Conservation (phyloP, 2,113 vertebrate genomes). For the Menura novaehollandiae region DNA sequence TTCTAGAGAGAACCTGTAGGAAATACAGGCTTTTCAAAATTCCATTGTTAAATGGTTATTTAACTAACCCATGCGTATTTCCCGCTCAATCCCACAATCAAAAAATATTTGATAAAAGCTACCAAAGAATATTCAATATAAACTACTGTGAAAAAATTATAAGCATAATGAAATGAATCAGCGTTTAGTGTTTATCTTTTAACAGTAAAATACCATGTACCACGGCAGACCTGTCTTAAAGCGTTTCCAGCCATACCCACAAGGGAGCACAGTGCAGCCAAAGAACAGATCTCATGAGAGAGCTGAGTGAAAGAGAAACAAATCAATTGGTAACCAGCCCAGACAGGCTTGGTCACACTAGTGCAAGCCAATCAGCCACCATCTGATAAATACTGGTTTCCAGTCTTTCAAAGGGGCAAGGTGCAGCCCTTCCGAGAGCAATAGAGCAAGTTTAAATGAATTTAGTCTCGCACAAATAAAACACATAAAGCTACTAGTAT, state of each 20-base stretch:
- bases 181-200: background rate
- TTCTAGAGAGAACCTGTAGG: background rate
- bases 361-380: slow-evolving; percentile 54
- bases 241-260: slow-evolving; percentile 64
- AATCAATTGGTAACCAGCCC: slow-evolving; percentile 22
- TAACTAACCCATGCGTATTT: background rate
- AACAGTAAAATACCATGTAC: background rate
- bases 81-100: background rate
- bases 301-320: slow-evolving; percentile 14
- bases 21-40: background rate
- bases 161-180: background rate
- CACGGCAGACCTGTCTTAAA: background rate
- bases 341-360: slow-evolving; percentile 21
- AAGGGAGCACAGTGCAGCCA: slow-evolving; percentile 69
- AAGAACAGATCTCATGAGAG: slow-evolving; percentile 27
- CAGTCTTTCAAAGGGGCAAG: background rate
- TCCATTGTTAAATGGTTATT: background rate
- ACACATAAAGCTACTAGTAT: background rate
- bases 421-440: background rate
- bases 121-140: background rate
- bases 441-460: background rate
- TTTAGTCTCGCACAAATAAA: background rate
- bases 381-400: slow-evolving; percentile 32
- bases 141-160: background rate
- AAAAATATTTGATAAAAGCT: background rate